phyloP scores from a whole-genome alignment of 2,888 invertebrate genomes.

The Nemotelus pantherinus region DNA sequence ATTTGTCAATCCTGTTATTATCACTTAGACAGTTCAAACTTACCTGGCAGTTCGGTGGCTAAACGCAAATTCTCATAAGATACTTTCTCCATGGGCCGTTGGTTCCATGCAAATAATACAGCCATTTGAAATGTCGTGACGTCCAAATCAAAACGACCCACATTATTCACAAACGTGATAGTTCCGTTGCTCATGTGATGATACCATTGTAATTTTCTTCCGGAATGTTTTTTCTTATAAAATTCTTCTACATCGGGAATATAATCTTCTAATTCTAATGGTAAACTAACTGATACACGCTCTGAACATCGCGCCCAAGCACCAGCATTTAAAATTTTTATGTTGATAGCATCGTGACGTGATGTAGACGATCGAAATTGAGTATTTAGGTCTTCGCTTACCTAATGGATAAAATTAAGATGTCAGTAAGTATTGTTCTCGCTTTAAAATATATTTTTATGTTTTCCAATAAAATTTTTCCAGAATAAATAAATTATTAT shows the following conservation, averaged over 20 bases:
- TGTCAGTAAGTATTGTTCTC: neutral
- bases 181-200: slow-evolving; percentile 99
- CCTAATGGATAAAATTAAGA: slow-evolving; percentile 54
- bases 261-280: slow-evolving; percentile 97
- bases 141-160: slow-evolving; percentile 95
- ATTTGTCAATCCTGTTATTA: too few relatives aligned
- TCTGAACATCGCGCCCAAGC: slow-evolving; percentile 97
- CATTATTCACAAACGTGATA: slow-evolving; percentile 91
- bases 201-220: slow-evolving; percentile 97
- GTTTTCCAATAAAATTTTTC: too few relatives aligned
- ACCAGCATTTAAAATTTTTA: slow-evolving; percentile 98
- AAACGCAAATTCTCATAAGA: slow-evolving; percentile 96
- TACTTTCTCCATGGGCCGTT: slow-evolving; percentile 89
- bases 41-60: slow-evolving; percentile 92
- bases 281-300: slow-evolving; percentile 93
- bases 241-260: slow-evolving; percentile 99
- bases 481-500: too few relatives aligned
- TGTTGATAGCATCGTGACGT: slow-evolving; percentile 89
- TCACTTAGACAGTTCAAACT: neutral
- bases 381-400: slow-evolving; percentile 93
- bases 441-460: too few relatives aligned
- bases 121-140: slow-evolving; percentile 99
- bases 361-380: slow-evolving; percentile 88
- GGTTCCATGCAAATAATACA: slow-evolving; percentile 98
- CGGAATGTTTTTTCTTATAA: slow-evolving; percentile 97